A percentile compares a stretch with the other conserved stretches of the same genome.
These are phyloP conservation scores for Nemurella pictetii DNA, from an alignment of 2,888 invertebrate species.

Conservation along the genomic window DNA sequence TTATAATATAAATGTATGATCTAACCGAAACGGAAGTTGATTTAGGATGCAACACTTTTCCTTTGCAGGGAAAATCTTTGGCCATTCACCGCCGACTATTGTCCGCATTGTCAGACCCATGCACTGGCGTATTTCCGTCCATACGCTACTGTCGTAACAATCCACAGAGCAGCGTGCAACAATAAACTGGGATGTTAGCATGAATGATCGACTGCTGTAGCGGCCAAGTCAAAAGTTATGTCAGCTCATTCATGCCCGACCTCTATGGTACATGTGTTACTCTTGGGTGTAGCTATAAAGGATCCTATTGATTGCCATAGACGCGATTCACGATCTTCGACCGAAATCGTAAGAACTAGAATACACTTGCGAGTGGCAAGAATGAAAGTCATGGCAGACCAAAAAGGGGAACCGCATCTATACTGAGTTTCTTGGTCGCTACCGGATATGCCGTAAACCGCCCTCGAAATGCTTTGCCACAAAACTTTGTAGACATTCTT, in stretches of 20 bases:
- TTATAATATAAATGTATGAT: too few relatives aligned
- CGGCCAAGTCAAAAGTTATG: slow-evolving; percentile 14
- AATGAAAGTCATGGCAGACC: neutral
- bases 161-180: neutral
- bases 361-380: neutral
- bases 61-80: neutral
- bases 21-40: neutral
- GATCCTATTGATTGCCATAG: too few relatives aligned
- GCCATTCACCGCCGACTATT: neutral
- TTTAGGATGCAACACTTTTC: neutral
- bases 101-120: neutral
- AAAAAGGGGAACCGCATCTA: neutral
- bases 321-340: neutral
- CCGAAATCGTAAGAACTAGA: neutral
- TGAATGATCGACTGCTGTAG: neutral
- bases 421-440: too few relatives aligned
- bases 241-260: slow-evolving; percentile 4
- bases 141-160: neutral
- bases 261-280: slow-evolving; percentile 15
- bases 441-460: slow-evolving; percentile 12
- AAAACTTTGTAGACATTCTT: neutral
- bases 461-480: neutral
- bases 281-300: neutral
- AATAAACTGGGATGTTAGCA: slow-evolving; percentile 14
- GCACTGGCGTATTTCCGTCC: slow-evolving; percentile 17